Conservation (phyloP, 2,113 vertebrate genomes). For the Leptodactylus fuscus region DNA sequence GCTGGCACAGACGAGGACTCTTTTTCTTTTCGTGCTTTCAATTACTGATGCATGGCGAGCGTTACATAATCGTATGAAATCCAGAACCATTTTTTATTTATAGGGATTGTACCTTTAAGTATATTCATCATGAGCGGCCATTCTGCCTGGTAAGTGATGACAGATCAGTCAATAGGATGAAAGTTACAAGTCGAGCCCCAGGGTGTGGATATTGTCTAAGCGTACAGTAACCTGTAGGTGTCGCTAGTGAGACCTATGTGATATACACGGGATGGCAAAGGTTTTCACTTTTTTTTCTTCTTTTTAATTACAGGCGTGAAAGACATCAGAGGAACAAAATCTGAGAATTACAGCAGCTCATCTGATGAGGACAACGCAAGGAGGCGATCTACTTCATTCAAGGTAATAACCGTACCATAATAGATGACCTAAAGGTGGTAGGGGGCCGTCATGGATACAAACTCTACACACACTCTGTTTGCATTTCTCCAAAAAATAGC, state of each 20-base stretch:
- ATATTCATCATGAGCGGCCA: slow-evolving; percentile 33
- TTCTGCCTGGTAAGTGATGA: slow-evolving; percentile 63
- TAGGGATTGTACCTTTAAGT: slow-evolving; percentile 68
- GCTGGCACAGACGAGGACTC: slow-evolving; percentile 74
- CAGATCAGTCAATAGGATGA: slow-evolving; percentile 64
- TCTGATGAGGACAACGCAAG: slow-evolving; percentile 80
- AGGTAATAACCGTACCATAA: slow-evolving; percentile 72
- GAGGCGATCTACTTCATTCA: slow-evolving; percentile 63
- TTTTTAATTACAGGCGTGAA: background rate
- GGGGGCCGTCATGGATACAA: too few relatives aligned
- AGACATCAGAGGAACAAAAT: slow-evolving; percentile 54
- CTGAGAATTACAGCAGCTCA: slow-evolving; percentile 64
- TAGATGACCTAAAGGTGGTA: too few relatives aligned
- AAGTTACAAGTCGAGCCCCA: slow-evolving; percentile 48
- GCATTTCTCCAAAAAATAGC: too few relatives aligned
- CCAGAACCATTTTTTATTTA: slow-evolving; percentile 72
- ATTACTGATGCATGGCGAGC: slow-evolving; percentile 77
- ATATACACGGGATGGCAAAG: background rate
- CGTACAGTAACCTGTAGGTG: background rate
- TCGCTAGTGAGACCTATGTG: background rate
- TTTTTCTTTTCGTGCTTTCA: slow-evolving; percentile 78
- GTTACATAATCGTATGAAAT: slow-evolving; percentile 75
- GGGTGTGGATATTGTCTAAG: slow-evolving; percentile 61
- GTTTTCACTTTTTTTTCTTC: background rate
- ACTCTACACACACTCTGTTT: too few relatives aligned